Evolutionary conservation across 2,113 vertebrate genomes (phyloP).

Genomic region (Emberiza fucata): DNA sequence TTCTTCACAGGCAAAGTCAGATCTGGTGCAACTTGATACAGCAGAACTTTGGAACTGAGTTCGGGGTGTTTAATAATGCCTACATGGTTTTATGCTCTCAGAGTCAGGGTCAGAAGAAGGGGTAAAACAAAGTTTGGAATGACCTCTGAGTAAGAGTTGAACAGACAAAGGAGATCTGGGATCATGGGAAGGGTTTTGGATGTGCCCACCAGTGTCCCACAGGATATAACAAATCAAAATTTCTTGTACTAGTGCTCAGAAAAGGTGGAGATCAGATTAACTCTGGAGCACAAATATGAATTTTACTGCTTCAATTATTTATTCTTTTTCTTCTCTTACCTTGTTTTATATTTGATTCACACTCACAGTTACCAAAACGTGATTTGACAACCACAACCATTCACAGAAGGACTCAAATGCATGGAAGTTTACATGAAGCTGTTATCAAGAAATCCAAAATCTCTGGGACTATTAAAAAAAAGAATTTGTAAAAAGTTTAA

Average conservation of each 20-base stretch:
- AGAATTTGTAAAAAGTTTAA: not conserved
- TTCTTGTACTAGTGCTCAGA: not conserved
- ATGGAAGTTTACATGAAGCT: not conserved
- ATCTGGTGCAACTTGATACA: not conserved
- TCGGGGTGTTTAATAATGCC: not conserved
- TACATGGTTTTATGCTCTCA: not conserved
- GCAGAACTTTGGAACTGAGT: not conserved
- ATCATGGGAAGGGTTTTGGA: not conserved
- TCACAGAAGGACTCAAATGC: not conserved
- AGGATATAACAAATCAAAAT: not conserved
- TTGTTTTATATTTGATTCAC: not conserved
- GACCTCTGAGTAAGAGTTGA: not conserved
- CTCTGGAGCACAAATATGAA: not conserved
- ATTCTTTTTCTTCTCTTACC: not conserved
- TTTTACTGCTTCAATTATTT: not conserved
- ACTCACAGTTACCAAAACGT: fast-evolving
- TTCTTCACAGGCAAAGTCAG: not conserved
- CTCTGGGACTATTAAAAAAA: not conserved
- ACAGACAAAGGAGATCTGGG: not conserved
- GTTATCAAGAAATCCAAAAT: not conserved
- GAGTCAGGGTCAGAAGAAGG: not conserved
- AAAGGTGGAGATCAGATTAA: not conserved
- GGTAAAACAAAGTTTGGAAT: not conserved
- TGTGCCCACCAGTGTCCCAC: no score
- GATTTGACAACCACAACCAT: not conserved